Conservation (phyloP, 1,140 invertebrate genomes). For the Coenobita brevimanus region DNA sequence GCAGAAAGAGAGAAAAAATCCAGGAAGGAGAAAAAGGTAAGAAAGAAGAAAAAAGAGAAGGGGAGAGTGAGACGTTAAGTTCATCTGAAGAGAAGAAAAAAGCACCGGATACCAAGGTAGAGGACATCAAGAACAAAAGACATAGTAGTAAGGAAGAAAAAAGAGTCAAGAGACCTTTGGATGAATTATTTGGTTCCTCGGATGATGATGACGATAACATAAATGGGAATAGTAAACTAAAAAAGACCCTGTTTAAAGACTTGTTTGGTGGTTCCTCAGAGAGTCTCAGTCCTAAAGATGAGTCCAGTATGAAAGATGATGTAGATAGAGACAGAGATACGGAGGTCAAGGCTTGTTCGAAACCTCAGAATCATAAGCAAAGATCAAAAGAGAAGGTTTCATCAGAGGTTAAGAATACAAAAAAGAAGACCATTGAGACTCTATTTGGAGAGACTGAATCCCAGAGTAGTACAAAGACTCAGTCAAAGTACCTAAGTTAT, state of each 20-base stretch:
- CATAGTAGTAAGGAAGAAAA: not conserved
- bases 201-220: no score
- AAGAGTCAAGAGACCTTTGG: not conserved
- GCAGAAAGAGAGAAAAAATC: not conserved
- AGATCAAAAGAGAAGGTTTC: not conserved
- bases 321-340: no score
- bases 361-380: not conserved
- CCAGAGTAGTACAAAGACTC: not conserved
- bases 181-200: no score
- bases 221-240: no score
- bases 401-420: not conserved
- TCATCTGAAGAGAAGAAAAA: not conserved
- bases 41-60: not conserved
- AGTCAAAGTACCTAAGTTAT: not conserved
- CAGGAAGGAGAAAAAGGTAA: not conserved
- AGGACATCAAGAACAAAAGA: not conserved
- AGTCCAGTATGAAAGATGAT: no score
- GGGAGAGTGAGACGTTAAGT: not conserved
- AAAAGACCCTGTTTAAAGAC: no score
- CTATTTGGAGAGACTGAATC: slow-evolving; percentile 3
- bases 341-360: no score
- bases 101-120: not conserved
- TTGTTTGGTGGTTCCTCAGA: no score
- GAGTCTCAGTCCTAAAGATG: no score
- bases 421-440: not conserved